A percentile compares a stretch with the other conserved stretches of the same genome.
Conservation (phyloP, 2,113 vertebrate genomes). For the Entomyzon cyanotis region DNA sequence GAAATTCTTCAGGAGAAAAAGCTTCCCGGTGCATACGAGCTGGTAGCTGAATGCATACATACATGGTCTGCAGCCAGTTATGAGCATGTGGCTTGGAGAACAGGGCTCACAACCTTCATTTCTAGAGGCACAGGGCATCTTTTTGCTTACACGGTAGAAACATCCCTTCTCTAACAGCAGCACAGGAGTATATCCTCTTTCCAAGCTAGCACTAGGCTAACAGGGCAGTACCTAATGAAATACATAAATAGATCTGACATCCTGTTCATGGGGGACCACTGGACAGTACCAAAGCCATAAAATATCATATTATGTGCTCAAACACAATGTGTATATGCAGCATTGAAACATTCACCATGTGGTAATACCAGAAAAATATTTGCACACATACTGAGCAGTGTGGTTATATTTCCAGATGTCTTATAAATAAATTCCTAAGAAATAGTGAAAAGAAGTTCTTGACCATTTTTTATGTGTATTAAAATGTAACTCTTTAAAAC, state of each 20-base stretch:
- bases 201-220: conserved; percentile 10
- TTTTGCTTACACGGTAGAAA: background rate
- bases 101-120: background rate
- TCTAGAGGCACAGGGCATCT: background rate
- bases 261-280: background rate
- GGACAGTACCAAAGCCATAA: conserved; percentile 29
- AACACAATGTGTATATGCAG: background rate
- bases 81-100: background rate
- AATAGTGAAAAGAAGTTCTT: background rate
- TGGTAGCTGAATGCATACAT: background rate
- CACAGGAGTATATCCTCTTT: background rate
- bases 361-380: background rate
- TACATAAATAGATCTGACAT: conserved; percentile 56
- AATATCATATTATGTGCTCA: background rate
- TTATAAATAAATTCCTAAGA: background rate
- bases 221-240: conserved; percentile 56
- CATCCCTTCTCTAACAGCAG: background rate
- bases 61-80: background rate
- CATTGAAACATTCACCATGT: background rate
- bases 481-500: background rate
- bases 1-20: conserved; percentile 1
- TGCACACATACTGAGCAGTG: background rate
- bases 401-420: background rate
- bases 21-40: background rate
- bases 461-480: background rate